Evolutionary conservation across 2,113 vertebrate genomes (phyloP).

Genomic region (Lepus americanus): DNA sequence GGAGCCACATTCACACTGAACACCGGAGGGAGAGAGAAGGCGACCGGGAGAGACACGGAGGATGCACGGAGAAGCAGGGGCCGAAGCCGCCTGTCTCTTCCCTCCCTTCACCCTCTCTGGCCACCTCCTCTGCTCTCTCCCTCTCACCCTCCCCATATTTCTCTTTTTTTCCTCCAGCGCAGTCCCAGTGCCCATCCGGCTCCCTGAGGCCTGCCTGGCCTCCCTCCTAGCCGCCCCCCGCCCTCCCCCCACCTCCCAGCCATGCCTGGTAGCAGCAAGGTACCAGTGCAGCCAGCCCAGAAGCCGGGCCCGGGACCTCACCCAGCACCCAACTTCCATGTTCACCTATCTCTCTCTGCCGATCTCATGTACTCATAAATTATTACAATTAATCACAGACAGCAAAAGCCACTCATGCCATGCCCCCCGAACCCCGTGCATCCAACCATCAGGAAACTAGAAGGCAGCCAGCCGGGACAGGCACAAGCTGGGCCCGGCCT

Average conservation of each 20-base stretch:
- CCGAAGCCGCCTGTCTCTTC: neutral
- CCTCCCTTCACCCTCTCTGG: rapidly evolving
- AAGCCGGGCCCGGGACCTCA: constrained; percentile 75
- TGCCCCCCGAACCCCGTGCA: constrained; percentile 25
- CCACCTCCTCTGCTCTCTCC: no score
- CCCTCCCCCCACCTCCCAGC: constrained; percentile 26
- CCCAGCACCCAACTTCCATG: constrained; percentile 82
- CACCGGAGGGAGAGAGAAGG: neutral
- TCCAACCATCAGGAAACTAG: constrained; percentile 65
- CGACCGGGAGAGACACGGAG: neutral
- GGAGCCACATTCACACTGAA: constrained; percentile 56
- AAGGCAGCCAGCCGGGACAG: constrained; percentile 63
- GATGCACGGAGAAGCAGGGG: neutral
- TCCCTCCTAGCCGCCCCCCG: neutral
- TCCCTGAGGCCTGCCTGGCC: constrained; percentile 61
- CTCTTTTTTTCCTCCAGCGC: neutral
- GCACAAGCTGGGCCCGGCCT: constrained; percentile 56
- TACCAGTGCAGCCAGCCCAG: constrained; percentile 62
- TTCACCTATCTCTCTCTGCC: constrained; percentile 81
- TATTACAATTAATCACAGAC: constrained; percentile 90
- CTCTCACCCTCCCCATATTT: neutral
- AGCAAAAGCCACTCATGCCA: constrained; percentile 83
- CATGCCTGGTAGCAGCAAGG: constrained; percentile 68
- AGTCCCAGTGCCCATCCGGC: neutral
- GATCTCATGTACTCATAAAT: constrained; percentile 88